Percentiles rank a stretch among this genome's conserved stretches.
Evolutionary conservation across 2,888 invertebrate species (phyloP).

Genomic region (Arctia plantaginis): DNA sequence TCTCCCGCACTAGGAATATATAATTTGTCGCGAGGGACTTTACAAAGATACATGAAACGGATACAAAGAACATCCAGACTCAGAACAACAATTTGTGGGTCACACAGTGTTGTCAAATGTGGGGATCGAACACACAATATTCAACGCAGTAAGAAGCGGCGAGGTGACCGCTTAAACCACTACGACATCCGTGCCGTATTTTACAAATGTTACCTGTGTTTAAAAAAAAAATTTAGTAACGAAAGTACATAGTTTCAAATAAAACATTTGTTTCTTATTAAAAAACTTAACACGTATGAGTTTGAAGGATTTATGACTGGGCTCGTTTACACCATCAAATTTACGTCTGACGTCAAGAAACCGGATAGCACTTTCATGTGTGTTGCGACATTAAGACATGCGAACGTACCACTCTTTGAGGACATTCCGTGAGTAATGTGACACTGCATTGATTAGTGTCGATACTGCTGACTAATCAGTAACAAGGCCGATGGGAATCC

Average conservation of each 20-base stretch:
- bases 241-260: not conserved
- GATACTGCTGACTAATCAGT: slow-evolving; percentile 5
- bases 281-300: not conserved
- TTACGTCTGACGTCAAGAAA: slow-evolving; percentile 37
- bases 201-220: no score
- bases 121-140: no score
- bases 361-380: slow-evolving; percentile 20
- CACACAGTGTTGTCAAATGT: no score
- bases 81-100: no score
- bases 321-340: slow-evolving; percentile 19
- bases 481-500: slow-evolving; percentile 5
- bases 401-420: slow-evolving; percentile 16
- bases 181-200: no score
- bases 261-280: not conserved
- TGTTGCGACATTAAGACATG: slow-evolving; percentile 34
- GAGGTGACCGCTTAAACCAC: no score
- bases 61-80: no score
- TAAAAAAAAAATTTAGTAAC: no score
- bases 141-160: no score
- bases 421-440: slow-evolving; percentile 8
- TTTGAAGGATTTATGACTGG: not conserved
- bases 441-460: slow-evolving; percentile 11
- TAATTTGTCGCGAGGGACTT: no score
- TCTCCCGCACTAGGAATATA: no score
- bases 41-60: no score